phyloP scores from a whole-genome alignment of 35 echinoderm and acorn worm species.

The Lytechinus variegatus region DNA sequence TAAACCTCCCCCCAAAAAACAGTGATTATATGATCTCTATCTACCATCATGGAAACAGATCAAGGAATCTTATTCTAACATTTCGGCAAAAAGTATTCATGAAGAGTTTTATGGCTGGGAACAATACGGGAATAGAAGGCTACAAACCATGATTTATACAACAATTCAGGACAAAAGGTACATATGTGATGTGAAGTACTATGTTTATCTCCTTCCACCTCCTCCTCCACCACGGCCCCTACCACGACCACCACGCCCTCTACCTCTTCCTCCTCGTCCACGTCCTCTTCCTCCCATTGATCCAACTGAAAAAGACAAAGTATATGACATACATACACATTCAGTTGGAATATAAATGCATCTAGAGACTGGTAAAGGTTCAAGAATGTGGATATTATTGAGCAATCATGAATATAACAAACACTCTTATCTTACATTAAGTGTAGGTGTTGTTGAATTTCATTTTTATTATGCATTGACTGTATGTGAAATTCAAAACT shows the following conservation, averaged over 20 bases:
- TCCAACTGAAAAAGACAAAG: slow-evolving; percentile 59
- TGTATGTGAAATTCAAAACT: no score
- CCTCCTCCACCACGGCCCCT: slow-evolving; percentile 68
- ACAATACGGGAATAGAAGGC: background rate
- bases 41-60: background rate
- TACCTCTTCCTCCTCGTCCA: slow-evolving; percentile 66
- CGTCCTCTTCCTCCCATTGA: slow-evolving; percentile 78
- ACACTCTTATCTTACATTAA: no score
- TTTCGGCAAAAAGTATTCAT: background rate
- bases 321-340: background rate
- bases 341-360: background rate
- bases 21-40: background rate
- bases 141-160: background rate
- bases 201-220: slow-evolving; percentile 47
- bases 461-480: no score
- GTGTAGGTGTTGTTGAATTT: no score
- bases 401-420: no score
- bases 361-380: no score
- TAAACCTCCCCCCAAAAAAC: background rate
- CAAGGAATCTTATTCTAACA: background rate
- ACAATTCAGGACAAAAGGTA: background rate
- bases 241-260: slow-evolving; percentile 68
- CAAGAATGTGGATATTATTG: no score
- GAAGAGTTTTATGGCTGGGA: background rate
- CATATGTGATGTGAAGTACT: background rate